phyloP scores from a whole-genome alignment of 2,113 vertebrate genomes.

The Sphyrna mokarran region DNA sequence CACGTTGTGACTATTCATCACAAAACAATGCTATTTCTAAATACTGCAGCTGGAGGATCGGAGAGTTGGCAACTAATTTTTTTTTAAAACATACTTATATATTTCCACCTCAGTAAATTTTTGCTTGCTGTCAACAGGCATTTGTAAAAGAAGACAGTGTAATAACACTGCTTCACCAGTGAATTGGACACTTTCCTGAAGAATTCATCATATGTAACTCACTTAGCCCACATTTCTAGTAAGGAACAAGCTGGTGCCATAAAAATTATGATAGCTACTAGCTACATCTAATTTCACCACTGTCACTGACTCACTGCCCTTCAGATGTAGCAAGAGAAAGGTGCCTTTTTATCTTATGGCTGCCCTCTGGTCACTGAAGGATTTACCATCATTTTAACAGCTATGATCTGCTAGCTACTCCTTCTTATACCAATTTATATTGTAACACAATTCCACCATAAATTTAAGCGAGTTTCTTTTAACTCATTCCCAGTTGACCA shows the following conservation, averaged over 20 bases:
- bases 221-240: slow-evolving; percentile 38
- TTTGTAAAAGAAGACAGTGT: slow-evolving; percentile 43
- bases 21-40: background rate
- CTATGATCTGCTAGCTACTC: slow-evolving; percentile 35
- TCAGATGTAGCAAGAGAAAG: slow-evolving; percentile 35
- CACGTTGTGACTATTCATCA: background rate
- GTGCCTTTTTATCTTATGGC: slow-evolving; percentile 28
- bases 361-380: slow-evolving; percentile 33
- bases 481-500: slow-evolving; percentile 33
- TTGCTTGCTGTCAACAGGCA: slow-evolving; percentile 40
- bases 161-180: slow-evolving; percentile 43
- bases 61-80: slow-evolving; percentile 38
- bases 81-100: slow-evolving; percentile 41
- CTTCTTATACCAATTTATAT: slow-evolving; percentile 37
- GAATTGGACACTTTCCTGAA: slow-evolving; percentile 42
- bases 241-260: slow-evolving; percentile 39
- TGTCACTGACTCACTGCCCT: slow-evolving; percentile 38
- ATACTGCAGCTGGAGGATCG: background rate
- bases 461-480: slow-evolving; percentile 12
- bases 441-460: slow-evolving; percentile 29
- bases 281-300: slow-evolving; percentile 41
- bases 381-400: slow-evolving; percentile 28
- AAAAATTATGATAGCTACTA: slow-evolving; percentile 42
- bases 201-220: slow-evolving; percentile 42
- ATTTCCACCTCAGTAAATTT: slow-evolving; percentile 41